Evolutionary conservation across 2,113 vertebrate species (phyloP).

Genomic region (Arizona elegans): DNA sequence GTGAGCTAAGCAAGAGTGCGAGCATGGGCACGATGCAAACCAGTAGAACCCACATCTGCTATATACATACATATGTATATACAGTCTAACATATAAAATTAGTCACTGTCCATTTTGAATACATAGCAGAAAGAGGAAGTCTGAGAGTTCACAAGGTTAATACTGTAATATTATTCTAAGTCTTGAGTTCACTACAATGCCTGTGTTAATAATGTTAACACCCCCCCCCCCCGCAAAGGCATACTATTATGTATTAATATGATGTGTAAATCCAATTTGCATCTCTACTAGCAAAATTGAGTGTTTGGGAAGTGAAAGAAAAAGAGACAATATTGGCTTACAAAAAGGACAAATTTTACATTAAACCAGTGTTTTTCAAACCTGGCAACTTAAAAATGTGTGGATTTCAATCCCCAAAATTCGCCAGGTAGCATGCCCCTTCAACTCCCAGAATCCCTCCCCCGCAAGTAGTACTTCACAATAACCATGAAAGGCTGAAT

Average conservation of each 20-base stretch:
- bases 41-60: too few relatives aligned
- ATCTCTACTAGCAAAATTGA: background rate
- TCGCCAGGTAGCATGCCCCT: background rate
- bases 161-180: background rate
- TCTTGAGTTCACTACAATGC: background rate
- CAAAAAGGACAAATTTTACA: background rate
- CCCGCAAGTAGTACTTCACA: background rate
- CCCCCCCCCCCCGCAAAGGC: background rate
- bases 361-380: background rate
- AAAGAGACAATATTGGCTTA: background rate
- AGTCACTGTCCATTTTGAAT: too few relatives aligned
- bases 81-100: too few relatives aligned
- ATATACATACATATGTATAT: too few relatives aligned
- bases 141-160: too few relatives aligned
- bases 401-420: background rate
- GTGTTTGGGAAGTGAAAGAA: background rate
- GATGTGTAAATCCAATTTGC: background rate
- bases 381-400: background rate
- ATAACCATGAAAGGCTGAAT: background rate
- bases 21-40: too few relatives aligned
- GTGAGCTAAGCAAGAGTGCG: too few relatives aligned
- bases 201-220: background rate
- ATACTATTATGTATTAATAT: background rate
- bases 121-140: too few relatives aligned
- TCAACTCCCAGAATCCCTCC: background rate